Conservation (phyloP, 2,888 invertebrate species). For the Lithosia quadra region DNA sequence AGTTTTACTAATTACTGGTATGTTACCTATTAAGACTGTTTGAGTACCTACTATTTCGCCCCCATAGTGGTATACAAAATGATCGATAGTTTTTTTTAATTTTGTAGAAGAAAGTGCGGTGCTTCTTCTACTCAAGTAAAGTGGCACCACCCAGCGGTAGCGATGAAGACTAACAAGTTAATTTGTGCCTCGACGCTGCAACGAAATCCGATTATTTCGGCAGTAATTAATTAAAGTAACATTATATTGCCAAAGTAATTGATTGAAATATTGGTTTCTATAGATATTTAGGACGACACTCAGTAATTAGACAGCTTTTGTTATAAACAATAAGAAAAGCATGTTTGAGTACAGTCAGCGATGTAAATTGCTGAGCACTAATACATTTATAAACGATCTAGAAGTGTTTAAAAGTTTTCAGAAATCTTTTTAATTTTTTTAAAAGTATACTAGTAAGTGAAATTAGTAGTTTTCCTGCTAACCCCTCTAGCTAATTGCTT, state of each 20-base stretch:
- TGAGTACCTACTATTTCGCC: no score
- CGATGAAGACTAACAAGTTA: conserved; percentile 34
- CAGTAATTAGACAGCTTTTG: neutral
- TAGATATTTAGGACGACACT: no score
- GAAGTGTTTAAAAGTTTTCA: no score
- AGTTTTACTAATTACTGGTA: no score
- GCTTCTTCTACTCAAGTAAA: conserved; percentile 1
- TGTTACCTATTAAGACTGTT: no score
- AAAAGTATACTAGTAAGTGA: no score
- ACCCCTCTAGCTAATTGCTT: neutral
- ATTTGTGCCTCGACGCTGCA: conserved; percentile 37
- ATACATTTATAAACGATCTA: no score
- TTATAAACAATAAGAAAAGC: neutral
- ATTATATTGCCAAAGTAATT: conserved; percentile 36
- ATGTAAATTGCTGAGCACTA: no score
- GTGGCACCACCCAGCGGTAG: conserved; percentile 28
- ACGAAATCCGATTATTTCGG: conserved; percentile 40
- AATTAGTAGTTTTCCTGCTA: neutral
- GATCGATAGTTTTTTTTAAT: no score
- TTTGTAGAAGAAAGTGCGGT: neutral
- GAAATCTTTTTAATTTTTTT: no score
- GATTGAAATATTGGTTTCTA: conserved; percentile 33
- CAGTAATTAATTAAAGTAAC: conserved; percentile 44
- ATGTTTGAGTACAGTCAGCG: no score
- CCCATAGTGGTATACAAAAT: no score